Percentiles rank a stretch among this genome's conserved stretches.
Conservation (phyloP, 2,888 invertebrate species). For the Keiferia lycopersicella region DNA sequence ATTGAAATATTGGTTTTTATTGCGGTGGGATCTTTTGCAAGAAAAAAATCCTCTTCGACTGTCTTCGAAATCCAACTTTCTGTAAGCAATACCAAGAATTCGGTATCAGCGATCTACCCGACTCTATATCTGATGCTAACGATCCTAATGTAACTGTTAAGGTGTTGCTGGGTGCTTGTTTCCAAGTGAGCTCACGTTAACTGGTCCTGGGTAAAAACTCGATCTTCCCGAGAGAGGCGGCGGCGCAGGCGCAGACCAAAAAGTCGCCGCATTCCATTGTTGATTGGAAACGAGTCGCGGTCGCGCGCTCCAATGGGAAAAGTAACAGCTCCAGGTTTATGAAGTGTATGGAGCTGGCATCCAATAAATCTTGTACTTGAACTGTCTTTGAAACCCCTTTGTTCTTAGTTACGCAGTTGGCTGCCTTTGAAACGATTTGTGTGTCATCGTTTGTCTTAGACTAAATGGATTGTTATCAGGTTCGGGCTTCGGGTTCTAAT, state of each 20-base stretch:
- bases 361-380: neutral
- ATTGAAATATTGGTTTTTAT: no score
- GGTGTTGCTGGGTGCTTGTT: conserved; percentile 52
- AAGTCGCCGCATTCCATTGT: conserved; percentile 75
- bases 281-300: conserved; percentile 74
- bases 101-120: conserved; percentile 6
- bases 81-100: neutral
- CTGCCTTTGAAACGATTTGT: no score
- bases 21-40: neutral
- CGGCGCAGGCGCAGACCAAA: conserved; percentile 54
- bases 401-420: neutral
- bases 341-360: conserved; percentile 57
- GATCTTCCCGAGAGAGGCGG: conserved; percentile 53
- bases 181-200: conserved; percentile 53
- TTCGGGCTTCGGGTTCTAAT: no score
- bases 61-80: neutral
- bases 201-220: conserved; percentile 55
- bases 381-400: neutral
- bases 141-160: conserved; percentile 46
- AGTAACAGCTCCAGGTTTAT: conserved; percentile 54
- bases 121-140: conserved; percentile 11
- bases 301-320: conserved; percentile 66
- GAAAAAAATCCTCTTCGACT: neutral
- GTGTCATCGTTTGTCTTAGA: no score
- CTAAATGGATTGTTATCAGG: no score